These are phyloP conservation scores for Paracentrotus lividus DNA, from an alignment of 53 echinoderm and acorn worm genomes.

Conservation along the genomic window DNA sequence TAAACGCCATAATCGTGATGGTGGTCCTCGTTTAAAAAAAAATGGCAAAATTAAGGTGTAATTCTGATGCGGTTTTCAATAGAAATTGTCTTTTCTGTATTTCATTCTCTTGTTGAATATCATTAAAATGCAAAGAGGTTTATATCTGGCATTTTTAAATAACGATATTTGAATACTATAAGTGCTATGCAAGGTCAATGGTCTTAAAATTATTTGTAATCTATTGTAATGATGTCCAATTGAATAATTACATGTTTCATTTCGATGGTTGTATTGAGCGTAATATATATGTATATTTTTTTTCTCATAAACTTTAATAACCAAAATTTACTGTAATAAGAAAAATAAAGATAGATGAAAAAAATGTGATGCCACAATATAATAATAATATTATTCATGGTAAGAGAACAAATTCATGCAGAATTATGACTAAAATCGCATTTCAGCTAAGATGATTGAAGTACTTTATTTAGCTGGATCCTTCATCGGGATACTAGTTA, in stretches of 20 bases:
- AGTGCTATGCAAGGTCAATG: no score
- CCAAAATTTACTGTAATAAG: no score
- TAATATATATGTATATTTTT: no score
- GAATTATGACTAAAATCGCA: neutral
- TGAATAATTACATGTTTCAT: no score
- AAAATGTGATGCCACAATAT: no score
- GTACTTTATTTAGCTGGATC: slow-evolving; percentile 29
- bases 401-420: neutral
- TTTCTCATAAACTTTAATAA: no score
- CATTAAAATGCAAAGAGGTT: neutral
- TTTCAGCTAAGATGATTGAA: neutral
- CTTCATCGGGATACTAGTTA: slow-evolving; percentile 5
- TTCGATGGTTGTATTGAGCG: no score
- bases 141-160: no score
- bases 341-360: no score
- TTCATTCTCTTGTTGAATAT: neutral
- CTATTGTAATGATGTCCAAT: no score
- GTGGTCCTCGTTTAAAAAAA: neutral
- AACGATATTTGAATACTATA: no score
- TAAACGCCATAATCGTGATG: neutral
- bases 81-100: neutral
- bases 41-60: neutral
- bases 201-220: no score
- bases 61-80: neutral
- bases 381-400: neutral